These are phyloP conservation scores for Conus ventricosus DNA, from an alignment of 1,140 invertebrate genomes.

Conservation along the genomic window DNA sequence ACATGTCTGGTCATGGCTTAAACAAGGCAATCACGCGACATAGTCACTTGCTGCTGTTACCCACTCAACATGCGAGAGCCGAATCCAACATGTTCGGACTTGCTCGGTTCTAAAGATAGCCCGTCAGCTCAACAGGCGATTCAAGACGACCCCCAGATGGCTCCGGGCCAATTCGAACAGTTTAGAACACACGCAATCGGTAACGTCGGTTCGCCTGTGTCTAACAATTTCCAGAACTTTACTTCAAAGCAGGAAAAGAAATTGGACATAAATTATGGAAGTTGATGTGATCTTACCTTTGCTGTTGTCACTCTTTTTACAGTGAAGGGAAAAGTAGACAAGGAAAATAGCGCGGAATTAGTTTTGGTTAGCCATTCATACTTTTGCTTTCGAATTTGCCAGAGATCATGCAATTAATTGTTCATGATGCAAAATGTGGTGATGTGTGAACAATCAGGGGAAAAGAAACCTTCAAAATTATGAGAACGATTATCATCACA, in stretches of 20 bases:
- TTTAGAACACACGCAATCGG: conserved; percentile 21
- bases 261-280: background rate
- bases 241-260: background rate
- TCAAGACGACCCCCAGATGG: background rate
- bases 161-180: background rate
- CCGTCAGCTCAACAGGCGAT: background rate
- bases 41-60: background rate
- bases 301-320: background rate
- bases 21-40: background rate
- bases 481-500: too few relatives aligned
- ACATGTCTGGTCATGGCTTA: background rate
- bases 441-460: too few relatives aligned
- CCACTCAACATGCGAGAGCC: background rate
- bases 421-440: too few relatives aligned
- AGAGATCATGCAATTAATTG: background rate
- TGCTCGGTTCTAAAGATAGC: conserved; percentile 16
- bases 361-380: conserved; percentile 4
- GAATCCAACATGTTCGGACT: conserved; percentile 10
- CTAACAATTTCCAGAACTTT: background rate
- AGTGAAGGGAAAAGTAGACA: background rate
- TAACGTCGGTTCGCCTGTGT: background rate
- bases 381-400: background rate
- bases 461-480: too few relatives aligned
- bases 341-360: background rate
- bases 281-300: background rate